These are phyloP conservation scores for Macrostomum cliftonense DNA, from an alignment of 2,888 invertebrate genomes.

Conservation along the genomic window DNA sequence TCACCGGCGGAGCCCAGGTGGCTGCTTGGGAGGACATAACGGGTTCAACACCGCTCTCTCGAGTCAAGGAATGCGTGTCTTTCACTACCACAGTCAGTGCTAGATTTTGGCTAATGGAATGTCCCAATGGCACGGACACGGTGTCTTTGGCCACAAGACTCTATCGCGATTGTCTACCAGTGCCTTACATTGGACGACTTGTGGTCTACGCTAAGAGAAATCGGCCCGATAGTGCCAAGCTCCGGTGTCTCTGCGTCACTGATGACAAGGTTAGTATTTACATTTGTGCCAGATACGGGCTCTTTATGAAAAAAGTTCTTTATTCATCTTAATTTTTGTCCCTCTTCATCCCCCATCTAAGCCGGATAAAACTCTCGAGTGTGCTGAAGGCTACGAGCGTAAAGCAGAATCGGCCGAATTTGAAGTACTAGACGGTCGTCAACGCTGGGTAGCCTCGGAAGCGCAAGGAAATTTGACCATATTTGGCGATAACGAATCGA, in stretches of 20 bases:
- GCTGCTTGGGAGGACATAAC: slow-evolving; percentile 99
- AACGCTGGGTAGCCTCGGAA: slow-evolving; percentile 83
- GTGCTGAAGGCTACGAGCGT: slow-evolving; percentile 11
- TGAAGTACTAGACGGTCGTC: slow-evolving; percentile 61
- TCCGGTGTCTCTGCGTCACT: slow-evolving; percentile 95
- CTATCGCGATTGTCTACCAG: slow-evolving; percentile 90
- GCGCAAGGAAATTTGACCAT: slow-evolving; percentile 85
- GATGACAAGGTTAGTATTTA: slow-evolving; percentile 89
- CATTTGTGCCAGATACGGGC: too few relatives aligned
- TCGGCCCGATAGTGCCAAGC: slow-evolving; percentile 47
- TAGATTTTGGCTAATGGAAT: slow-evolving; percentile 93
- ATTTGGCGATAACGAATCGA: slow-evolving; percentile 61
- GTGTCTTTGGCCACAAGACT: slow-evolving; percentile 96
- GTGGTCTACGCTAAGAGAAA: slow-evolving; percentile 92
- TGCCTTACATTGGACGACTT: slow-evolving; percentile 98
- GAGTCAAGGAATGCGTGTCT: slow-evolving; percentile 95
- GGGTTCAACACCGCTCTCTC: slow-evolving; percentile 82
- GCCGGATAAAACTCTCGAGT: slow-evolving; percentile 6
- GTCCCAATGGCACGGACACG: slow-evolving; percentile 76
- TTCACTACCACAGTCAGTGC: slow-evolving; percentile 99
- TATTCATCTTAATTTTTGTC: too few relatives aligned
- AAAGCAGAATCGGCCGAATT: slow-evolving; percentile 11
- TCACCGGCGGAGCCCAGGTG: slow-evolving; percentile 89
- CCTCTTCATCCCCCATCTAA: too few relatives aligned
- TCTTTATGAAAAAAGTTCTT: too few relatives aligned